Conservation (phyloP, 2,113 vertebrate genomes). For the Chloroceryle aenea region DNA sequence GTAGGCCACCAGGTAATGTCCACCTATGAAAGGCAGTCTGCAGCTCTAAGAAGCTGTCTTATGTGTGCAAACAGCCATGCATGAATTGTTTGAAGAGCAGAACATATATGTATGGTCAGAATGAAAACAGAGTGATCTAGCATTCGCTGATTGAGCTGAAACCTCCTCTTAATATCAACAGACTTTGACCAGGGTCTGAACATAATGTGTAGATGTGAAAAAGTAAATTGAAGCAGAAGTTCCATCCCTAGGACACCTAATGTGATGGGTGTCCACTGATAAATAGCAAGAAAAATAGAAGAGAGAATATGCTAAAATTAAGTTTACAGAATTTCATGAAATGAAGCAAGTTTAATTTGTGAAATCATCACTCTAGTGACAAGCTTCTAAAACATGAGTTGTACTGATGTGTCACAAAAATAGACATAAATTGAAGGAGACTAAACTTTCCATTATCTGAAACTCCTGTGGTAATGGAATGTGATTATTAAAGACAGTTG, state of each 20-base stretch:
- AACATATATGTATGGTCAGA: neutral
- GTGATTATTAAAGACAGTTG: conserved; percentile 63
- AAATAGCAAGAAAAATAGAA: neutral
- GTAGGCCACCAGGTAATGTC: neutral
- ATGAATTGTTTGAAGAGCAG: neutral
- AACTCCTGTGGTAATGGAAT: conserved; percentile 44
- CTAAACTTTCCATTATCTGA: conserved; percentile 68
- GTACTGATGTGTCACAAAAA: conserved; percentile 63
- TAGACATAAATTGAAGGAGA: conserved; percentile 70
- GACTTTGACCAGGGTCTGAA: neutral
- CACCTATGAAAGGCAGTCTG: accelerated
- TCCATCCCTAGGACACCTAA: neutral
- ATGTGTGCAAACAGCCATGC: accelerated
- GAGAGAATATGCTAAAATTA: conserved; percentile 45
- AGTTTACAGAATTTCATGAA: conserved; percentile 37
- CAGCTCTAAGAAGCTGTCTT: neutral
- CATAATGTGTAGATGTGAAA: neutral
- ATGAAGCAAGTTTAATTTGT: conserved; percentile 54
- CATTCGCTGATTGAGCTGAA: neutral
- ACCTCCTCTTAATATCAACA: neutral
- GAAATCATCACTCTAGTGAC: conserved; percentile 61
- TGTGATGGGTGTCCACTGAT: neutral
- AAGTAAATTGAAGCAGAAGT: neutral
- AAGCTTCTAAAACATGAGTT: conserved; percentile 62
- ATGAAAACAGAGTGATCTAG: neutral